Conservation (phyloP, 2,888 invertebrate species). For the Andrena chrysosceles region DNA sequence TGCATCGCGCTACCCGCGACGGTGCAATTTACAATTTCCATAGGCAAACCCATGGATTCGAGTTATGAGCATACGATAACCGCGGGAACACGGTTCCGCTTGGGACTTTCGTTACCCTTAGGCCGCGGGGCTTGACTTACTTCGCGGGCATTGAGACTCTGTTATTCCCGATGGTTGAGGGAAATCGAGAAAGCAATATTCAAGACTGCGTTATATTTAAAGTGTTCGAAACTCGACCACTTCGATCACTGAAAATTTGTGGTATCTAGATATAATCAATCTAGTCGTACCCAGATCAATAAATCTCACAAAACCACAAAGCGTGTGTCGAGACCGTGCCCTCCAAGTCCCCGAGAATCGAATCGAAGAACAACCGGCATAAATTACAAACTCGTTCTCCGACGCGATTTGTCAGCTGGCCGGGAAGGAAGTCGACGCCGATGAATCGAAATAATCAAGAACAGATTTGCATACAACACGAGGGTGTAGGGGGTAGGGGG, state of each 20-base stretch:
- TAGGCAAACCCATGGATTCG: slow-evolving; percentile 29
- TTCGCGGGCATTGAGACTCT: too few species aligned
- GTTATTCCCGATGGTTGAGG: too few species aligned
- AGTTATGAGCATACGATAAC: slow-evolving; percentile 37
- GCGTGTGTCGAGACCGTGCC: neutral
- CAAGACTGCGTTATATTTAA: too few species aligned
- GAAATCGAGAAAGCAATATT: too few species aligned
- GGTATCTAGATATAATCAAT: too few species aligned
- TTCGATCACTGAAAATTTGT: too few species aligned
- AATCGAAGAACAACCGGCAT: slow-evolving; percentile 15
- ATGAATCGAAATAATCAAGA: slow-evolving; percentile 73
- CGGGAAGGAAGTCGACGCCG: slow-evolving; percentile 37
- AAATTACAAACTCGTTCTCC: slow-evolving; percentile 37
- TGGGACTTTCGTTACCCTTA: neutral
- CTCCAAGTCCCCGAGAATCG: neutral
- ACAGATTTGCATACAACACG: slow-evolving; percentile 70
- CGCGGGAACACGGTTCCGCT: neutral
- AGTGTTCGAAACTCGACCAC: too few species aligned
- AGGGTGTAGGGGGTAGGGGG: neutral
- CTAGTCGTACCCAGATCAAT: neutral
- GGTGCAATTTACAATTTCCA: slow-evolving; percentile 62
- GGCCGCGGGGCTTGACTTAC: too few species aligned
- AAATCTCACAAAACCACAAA: neutral
- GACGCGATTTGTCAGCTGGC: slow-evolving; percentile 26
- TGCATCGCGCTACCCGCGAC: slow-evolving; percentile 30